phyloP scores from a whole-genome alignment of 2,888 invertebrate species.

The Opisthograptis luteolata region DNA sequence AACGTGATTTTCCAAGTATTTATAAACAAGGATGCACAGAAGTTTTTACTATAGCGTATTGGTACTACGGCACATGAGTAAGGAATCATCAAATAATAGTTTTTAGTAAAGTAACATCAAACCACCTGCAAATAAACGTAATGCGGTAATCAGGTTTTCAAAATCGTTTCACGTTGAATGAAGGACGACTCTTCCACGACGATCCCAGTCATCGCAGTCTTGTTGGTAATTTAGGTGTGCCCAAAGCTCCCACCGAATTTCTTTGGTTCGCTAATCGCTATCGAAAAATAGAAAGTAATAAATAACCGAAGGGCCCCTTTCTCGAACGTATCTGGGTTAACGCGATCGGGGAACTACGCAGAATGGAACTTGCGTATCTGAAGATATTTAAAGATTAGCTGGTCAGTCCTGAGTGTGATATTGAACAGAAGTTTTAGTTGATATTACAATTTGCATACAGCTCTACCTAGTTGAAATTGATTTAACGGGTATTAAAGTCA shows the following conservation, averaged over 20 bases:
- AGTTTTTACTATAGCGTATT: too few species aligned
- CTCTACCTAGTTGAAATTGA: not conserved
- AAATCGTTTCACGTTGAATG: too few species aligned
- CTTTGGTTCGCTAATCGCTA: conserved; percentile 62
- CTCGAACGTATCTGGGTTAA: conserved; percentile 71
- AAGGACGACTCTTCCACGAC: too few species aligned
- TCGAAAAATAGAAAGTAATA: conserved; percentile 83
- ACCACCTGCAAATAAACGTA: too few species aligned
- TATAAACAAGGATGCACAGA: too few species aligned
- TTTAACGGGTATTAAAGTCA: not conserved
- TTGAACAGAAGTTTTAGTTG: conserved; percentile 11
- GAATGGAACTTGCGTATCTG: conserved; percentile 39
- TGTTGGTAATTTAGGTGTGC: not conserved
- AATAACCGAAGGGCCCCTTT: conserved; percentile 77
- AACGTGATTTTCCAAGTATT: too few species aligned
- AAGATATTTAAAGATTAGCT: conserved; percentile 19
- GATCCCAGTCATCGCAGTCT: not conserved
- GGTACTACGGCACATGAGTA: too few species aligned
- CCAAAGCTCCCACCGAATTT: conserved; percentile 3
- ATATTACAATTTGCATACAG: not conserved
- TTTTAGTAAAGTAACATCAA: too few species aligned
- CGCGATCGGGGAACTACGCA: conserved; percentile 47
- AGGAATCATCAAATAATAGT: too few species aligned
- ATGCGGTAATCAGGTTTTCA: too few species aligned
- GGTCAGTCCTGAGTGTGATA: conserved; percentile 14